Evolutionary conservation across 2,888 invertebrate species (phyloP).

Genomic region (Actias luna): DNA sequence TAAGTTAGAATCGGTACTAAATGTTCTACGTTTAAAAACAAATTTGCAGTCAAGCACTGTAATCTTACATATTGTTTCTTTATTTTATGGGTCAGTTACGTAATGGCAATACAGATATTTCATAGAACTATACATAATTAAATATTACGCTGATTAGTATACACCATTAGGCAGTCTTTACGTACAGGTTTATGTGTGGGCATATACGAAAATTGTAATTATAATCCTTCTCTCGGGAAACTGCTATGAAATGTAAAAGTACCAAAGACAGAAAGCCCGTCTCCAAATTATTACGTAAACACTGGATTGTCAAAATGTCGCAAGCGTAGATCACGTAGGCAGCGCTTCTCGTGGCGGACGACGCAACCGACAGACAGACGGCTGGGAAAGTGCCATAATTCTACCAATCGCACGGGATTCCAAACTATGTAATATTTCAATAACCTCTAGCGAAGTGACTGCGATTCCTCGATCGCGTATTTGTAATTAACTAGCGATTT

Average conservation of each 20-base stretch:
- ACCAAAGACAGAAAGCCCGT: slow-evolving; percentile 10
- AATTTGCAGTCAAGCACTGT: background rate
- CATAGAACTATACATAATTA: too few species aligned
- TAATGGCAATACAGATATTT: background rate
- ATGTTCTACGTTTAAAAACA: background rate
- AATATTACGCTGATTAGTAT: background rate
- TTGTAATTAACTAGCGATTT: background rate
- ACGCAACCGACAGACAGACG: slow-evolving; percentile 54
- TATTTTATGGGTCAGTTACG: background rate
- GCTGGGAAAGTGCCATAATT: slow-evolving; percentile 53
- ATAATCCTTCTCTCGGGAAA: slow-evolving; percentile 1
- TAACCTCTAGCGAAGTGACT: background rate
- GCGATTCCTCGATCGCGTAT: background rate
- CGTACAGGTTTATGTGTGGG: background rate
- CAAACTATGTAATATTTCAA: slow-evolving; percentile 33
- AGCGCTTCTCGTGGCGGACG: slow-evolving; percentile 41
- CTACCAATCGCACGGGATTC: slow-evolving; percentile 53
- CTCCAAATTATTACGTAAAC: slow-evolving; percentile 55
- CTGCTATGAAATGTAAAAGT: slow-evolving; percentile 1
- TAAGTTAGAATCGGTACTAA: background rate
- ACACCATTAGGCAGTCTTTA: too few species aligned
- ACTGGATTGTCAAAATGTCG: slow-evolving; percentile 70
- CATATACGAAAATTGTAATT: background rate
- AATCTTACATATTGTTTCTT: too few species aligned
- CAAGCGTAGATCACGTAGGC: slow-evolving; percentile 64